Evolutionary conservation across 2,113 vertebrate genomes (phyloP), one percentile per base, ranked within the genome.

Genomic region (Apodemus speciosus): DNA sequence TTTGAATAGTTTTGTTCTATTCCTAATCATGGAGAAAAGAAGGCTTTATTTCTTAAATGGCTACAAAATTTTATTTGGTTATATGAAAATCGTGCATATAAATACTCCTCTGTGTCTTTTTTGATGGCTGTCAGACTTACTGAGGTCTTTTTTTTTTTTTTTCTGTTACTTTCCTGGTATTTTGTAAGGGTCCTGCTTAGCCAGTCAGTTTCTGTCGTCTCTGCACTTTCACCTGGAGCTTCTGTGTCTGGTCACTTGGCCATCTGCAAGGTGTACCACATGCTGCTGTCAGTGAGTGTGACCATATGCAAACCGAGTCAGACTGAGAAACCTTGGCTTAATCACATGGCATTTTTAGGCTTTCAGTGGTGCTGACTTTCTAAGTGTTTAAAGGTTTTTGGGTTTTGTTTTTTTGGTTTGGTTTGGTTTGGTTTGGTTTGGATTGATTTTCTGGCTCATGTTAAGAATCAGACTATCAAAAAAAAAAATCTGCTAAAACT

Each of bases 401-500:
- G 13, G 9, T 23, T 46, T 43, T 72, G 3, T 16, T 23, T 72
- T 73, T 46, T 30, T 14, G 13, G 6, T 49, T 32, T 51, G 46
- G 60, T 81, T 92, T 35, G 16, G 0, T 73, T 51, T 46, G 32
- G 10, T 56, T 73, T 80, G 64, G 13, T 66, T 66, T 66, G 64
- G 64, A 32, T 66, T 66, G 64, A 30, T 66, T 79, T 84, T 84
- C 43, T 68, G 43, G 25, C 89, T 85, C 66, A 92, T 92, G 51
- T 75, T 75, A 72, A 93, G 20, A 94, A 87, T 95, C 68, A 43
- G 32, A 68, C 80, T 46, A 43, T 88, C 35, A 53, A 90, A 95
- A 83, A 38, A 32, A 66, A 68, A 51, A n/a, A 38, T 30, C 76
- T 92, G 92, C 92, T 88, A 89, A 71, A 95, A 94, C n/a, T 95